Percentiles rank a stretch among this genome's conserved stretches.
Evolutionary conservation across 2,888 invertebrate species (phyloP).

Genomic region (Odontocolon sp.): DNA sequence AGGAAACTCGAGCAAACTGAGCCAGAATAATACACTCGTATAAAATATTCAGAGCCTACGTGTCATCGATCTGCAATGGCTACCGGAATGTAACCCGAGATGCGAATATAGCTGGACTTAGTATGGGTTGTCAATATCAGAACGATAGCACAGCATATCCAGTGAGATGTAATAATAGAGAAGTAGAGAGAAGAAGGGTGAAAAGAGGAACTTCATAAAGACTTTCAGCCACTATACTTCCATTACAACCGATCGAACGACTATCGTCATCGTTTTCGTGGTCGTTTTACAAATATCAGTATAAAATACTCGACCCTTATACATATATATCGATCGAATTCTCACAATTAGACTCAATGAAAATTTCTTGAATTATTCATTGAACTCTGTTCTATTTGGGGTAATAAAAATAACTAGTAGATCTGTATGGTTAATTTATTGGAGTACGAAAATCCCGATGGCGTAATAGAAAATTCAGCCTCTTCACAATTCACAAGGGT

Average conservation of each 20-base stretch:
- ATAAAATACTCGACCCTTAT: too few species aligned
- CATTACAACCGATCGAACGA: slow-evolving; percentile 15
- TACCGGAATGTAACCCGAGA: slow-evolving; percentile 22
- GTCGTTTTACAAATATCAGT: not conserved
- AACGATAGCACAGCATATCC: not conserved
- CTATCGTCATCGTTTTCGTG: not conserved
- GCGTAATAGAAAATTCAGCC: slow-evolving; percentile 35
- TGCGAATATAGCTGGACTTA: slow-evolving; percentile 26
- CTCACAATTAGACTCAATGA: not conserved
- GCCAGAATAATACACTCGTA: slow-evolving; percentile 45
- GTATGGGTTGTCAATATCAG: slow-evolving; percentile 49
- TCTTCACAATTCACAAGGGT: slow-evolving; percentile 12
- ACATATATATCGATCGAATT: not conserved
- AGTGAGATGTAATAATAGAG: not conserved
- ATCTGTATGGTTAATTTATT: slow-evolving; percentile 40
- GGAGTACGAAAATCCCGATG: slow-evolving; percentile 36
- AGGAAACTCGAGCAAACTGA: slow-evolving; percentile 33
- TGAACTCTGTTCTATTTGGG: not conserved
- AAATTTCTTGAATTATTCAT: not conserved
- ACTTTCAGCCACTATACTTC: slow-evolving; percentile 1
- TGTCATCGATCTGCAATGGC: slow-evolving; percentile 63
- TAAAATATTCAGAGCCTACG: slow-evolving; percentile 67
- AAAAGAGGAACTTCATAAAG: not conserved
- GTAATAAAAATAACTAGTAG: slow-evolving; percentile 40
- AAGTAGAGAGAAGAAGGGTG: not conserved